Evolutionary conservation across 2,797 vertebrate species (phyloP).

Genomic region (Eospalax fontanierii): DNA sequence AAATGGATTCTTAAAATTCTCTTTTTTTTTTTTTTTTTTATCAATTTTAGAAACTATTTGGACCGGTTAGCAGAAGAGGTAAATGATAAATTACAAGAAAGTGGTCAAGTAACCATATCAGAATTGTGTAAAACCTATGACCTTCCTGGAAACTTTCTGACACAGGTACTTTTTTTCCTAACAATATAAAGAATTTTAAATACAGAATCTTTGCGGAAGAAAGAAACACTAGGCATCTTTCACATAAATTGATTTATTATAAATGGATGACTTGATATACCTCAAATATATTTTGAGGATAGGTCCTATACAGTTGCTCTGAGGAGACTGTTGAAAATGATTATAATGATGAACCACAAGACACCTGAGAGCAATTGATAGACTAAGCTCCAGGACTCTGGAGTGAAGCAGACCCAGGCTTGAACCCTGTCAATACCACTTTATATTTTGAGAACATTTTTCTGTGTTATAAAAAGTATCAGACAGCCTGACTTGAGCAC

Average conservation of each 20-base stretch:
- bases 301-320: neutral
- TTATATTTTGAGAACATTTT: neutral
- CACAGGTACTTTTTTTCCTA: conserved; percentile 90
- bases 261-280: neutral
- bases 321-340: conserved; percentile 18
- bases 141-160: conserved; percentile 96
- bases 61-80: conserved; percentile 96
- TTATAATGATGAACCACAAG: neutral
- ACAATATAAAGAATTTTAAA: conserved; percentile 33
- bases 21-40: neutral
- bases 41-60: conserved; percentile 92
- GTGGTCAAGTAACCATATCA: conserved; percentile 95
- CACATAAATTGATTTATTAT: neutral
- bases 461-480: neutral
- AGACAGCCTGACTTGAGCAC: neutral
- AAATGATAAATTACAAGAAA: conserved; percentile 98
- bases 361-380: neutral
- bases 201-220: neutral
- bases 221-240: neutral
- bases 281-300: neutral
- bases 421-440: neutral
- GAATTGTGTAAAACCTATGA: conserved; percentile 97
- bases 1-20: conserved; percentile 47
- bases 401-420: conserved; percentile 26
- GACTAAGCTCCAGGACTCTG: neutral